Evolutionary conservation across 2,888 invertebrate species (phyloP), one percentile per base, ranked within the genome.

Genomic region (Sarcophaga subvicina): DNA sequence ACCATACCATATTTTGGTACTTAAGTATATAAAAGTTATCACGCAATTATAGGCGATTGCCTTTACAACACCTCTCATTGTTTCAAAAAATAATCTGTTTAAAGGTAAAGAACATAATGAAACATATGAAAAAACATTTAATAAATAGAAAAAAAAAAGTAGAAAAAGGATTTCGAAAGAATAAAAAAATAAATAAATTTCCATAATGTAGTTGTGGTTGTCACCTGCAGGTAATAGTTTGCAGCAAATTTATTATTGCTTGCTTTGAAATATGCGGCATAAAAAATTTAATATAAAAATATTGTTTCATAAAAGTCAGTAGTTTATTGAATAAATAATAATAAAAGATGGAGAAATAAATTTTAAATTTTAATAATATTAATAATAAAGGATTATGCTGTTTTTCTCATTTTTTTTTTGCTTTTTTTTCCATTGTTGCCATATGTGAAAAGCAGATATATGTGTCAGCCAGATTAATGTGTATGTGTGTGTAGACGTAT

Each of bases 151-250:
- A 49, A 11, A 11, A 14, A 11, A 49, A 49, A 49, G 49, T 1
- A 11, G 12, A 14, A 49, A 49, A 49, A 49, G 14, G 14, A 49
- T 14, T 49, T 14, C 2, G 4, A 14, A 49, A 49, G 11, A 49
- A 49, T 49, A 49, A 49, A 49, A 49, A 64, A 63, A 20, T 47
- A 78, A 62, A 27, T 72, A 59, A 27, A 59, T 60, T 80, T 67
- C 67, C 27, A 80, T 80, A 66, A 72, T 22, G 45, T 67, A 67
- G 27, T 27, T 62, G 67, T 73, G 80, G 73, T 75, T 80, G 73
- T 75, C 80, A 80, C 73, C 80, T 80, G 80, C 73, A 73, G 69
- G 66, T 47, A 80, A 73, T 80, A 67, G 73, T 73, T 80, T 62
- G 20, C 59, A 49, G 66, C 73, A 47, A 60, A 73, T 60, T 25